Conservation (phyloP, 2,797 vertebrate genomes). For the Myotis planiceps region DNA sequence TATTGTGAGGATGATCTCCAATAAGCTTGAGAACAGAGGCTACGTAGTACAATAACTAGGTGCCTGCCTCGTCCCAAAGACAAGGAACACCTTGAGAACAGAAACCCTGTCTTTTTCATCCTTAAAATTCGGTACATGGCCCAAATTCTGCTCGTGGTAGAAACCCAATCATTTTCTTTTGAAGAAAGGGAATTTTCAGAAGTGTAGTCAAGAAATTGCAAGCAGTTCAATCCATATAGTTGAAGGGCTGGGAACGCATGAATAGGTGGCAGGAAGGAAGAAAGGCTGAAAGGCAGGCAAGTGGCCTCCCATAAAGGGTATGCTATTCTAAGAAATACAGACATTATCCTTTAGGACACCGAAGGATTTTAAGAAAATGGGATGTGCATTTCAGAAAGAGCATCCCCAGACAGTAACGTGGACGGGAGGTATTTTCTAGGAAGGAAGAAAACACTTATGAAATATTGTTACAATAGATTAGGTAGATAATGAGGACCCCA, state of each 20-base stretch:
- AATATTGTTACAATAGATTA: background rate
- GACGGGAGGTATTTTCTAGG: background rate
- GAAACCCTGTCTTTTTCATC: background rate
- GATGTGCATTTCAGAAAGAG: background rate
- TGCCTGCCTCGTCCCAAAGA: background rate
- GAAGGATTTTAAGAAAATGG: background rate
- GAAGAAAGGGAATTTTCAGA: constrained; percentile 1
- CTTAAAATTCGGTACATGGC: background rate
- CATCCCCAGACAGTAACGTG: background rate
- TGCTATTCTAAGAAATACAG: background rate
- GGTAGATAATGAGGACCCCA: background rate
- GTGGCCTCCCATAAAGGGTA: background rate
- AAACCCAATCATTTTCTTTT: constrained; percentile 1
- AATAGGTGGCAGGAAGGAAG: background rate
- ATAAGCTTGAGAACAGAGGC: background rate
- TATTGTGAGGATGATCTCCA: background rate
- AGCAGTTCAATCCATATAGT: background rate
- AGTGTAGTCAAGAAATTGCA: background rate
- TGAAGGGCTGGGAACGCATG: background rate
- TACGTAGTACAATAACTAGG: background rate
- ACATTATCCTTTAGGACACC: background rate
- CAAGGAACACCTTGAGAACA: background rate
- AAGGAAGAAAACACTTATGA: background rate
- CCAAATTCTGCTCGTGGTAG: background rate
- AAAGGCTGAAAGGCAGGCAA: background rate